phyloP scores from a whole-genome alignment of 2,797 vertebrate genomes.

The Cryptoprocta ferox region DNA sequence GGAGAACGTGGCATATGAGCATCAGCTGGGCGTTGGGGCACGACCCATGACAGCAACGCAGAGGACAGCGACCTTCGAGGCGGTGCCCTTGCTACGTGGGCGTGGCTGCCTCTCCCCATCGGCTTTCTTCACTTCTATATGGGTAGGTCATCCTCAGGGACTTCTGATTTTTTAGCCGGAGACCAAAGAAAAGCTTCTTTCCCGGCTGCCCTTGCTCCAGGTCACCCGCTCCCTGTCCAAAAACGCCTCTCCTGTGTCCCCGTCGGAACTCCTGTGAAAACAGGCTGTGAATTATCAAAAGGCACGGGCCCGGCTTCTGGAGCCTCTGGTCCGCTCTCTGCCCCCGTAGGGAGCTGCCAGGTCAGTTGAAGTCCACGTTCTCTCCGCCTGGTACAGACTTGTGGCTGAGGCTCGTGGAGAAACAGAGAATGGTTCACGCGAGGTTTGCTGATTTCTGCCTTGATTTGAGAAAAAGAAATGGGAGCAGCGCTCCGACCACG shows the following conservation, averaged over 20 bases:
- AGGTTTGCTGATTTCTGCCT: neutral
- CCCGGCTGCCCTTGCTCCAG: too few relatives aligned
- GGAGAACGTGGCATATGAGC: too few relatives aligned
- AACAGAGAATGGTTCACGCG: neutral
- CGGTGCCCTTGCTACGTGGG: rapidly evolving
- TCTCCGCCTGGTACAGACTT: neutral
- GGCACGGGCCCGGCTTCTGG: neutral
- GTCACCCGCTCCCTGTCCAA: neutral
- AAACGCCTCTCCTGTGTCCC: neutral
- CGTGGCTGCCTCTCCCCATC: neutral
- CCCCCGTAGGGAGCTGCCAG: neutral
- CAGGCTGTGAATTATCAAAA: neutral
- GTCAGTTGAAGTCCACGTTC: neutral
- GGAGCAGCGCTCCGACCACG: neutral
- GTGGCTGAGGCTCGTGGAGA: too few relatives aligned
- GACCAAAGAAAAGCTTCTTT: neutral
- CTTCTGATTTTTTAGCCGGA: neutral
- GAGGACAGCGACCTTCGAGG: rapidly evolving
- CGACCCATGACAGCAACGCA: rapidly evolving
- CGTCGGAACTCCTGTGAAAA: neutral
- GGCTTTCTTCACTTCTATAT: rapidly evolving
- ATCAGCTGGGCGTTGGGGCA: rapidly evolving
- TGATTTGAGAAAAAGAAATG: neutral
- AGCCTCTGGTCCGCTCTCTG: neutral
- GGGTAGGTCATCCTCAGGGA: rapidly evolving